phyloP scores from a whole-genome alignment of 2,797 vertebrate genomes.

The Podargus strigoides region DNA sequence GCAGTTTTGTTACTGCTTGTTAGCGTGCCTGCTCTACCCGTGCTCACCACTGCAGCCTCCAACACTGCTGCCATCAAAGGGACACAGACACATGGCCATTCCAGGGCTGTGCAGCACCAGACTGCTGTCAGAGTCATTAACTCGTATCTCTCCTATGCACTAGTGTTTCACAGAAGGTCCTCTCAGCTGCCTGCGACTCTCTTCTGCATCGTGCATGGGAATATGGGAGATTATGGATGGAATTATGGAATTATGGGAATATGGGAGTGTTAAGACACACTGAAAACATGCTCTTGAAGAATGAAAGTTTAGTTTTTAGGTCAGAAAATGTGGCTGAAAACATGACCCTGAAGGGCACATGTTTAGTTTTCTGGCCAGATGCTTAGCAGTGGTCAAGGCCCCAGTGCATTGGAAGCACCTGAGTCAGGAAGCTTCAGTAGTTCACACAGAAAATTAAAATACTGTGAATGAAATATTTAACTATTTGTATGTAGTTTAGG shows the following conservation, averaged over 20 bases:
- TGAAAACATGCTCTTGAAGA: neutral
- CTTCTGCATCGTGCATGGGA: neutral
- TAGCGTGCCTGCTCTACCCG: neutral
- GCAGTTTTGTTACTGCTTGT: neutral
- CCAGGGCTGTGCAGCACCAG: neutral
- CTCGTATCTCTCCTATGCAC: neutral
- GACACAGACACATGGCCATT: neutral
- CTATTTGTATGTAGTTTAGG: neutral
- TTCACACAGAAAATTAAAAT: neutral
- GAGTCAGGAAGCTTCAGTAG: neutral
- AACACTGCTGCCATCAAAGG: fast-evolving
- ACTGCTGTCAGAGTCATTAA: neutral
- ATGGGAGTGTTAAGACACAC: neutral
- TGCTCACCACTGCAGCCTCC: neutral
- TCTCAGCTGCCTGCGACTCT: neutral
- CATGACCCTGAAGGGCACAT: neutral
- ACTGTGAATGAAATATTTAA: neutral
- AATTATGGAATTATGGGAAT: no score
- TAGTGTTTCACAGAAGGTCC: neutral
- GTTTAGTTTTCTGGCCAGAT: neutral
- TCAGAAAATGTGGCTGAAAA: neutral
- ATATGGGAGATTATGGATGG: neutral
- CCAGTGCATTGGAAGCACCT: neutral
- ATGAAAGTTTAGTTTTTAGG: neutral
- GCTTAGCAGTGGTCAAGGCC: neutral